Evolutionary conservation across 1,140 invertebrate genomes (phyloP), one percentile per base, ranked within the genome.

Genomic region (Zaprionus ornatus): DNA sequence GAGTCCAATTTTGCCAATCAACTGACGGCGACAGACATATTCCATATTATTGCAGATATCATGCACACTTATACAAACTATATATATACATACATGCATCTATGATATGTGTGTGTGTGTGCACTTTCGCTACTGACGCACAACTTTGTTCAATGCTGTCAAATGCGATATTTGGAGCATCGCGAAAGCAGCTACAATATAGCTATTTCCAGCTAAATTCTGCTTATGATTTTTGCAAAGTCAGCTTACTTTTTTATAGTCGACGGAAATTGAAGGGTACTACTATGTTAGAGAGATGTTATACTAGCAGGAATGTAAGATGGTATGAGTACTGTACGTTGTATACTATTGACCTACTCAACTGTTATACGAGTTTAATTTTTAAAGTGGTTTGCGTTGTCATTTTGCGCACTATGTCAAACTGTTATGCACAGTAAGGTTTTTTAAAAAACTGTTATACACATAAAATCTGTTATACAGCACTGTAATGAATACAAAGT

Each of bases 1-100:
- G 13, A 50, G 19, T 55, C 25, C 52, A 55, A 55, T 55, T 55
- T 55, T 23, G 21, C 52, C 52, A 55, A 55, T 55, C 52, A 55
- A 55, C 10, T 19, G 45, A 13, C 40, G 2, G 3, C 40, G 40
- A 45, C 40, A 45, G 40, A 45, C 40, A 45, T n/a, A 17, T 45
- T 19, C 19, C 45, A 50, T 50, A 50, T 50, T 50, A 23, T 12
- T 50, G 45, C 37, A 60, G 17, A n/a, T 17, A 52, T 29, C 32
- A 17, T 25, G 4, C 42, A 61, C 9, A 6, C 42, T 27, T 13
- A 37, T 15, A 15, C 13, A 37, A 4, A 37, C 15, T 15, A 40
- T 15, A n/a, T 7, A n/a, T 15, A 7, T n/a, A 10, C n/a, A 3
- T 45, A 17, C 7, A 37, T 15, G 15, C 5, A 15, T 40, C 5